These are phyloP conservation scores for Carabus problematicus DNA, from an alignment of 2,888 invertebrate genomes.

Conservation along the genomic window DNA sequence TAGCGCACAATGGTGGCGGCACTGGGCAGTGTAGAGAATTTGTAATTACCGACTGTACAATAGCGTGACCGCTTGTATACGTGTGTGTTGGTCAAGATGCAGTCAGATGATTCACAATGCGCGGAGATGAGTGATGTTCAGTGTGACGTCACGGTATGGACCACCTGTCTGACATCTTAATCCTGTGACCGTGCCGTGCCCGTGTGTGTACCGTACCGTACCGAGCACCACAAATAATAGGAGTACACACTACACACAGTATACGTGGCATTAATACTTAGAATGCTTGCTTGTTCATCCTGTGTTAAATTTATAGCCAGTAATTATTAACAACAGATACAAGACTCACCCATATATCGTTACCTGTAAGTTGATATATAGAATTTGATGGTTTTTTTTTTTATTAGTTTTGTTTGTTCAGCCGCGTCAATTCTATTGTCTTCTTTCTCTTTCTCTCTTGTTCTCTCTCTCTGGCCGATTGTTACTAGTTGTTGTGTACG, in stretches of 20 bases:
- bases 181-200: constrained; percentile 4
- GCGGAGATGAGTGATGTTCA: constrained; percentile 18
- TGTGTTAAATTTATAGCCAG: constrained; percentile 20
- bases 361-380: constrained; percentile 28
- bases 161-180: constrained; percentile 33
- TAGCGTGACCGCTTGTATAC: not conserved
- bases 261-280: constrained; percentile 2
- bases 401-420: constrained; percentile 25
- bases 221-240: not conserved
- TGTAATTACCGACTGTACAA: not conserved
- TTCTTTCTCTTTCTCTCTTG: not conserved
- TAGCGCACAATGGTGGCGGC: too few relatives aligned
- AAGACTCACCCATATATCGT: constrained; percentile 20
- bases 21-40: not conserved
- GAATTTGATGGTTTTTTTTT: constrained; percentile 26
- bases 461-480: not conserved
- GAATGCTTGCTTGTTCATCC: constrained; percentile 7
- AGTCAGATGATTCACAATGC: constrained; percentile 12
- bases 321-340: constrained; percentile 27
- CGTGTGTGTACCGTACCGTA: not conserved
- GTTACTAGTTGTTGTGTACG: not conserved
- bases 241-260: not conserved
- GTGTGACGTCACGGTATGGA: constrained; percentile 22
- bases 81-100: not conserved
- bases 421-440: not conserved